A percentile compares a stretch with the other conserved stretches of the same genome.
phyloP scores from a whole-genome alignment of 2,113 vertebrate genomes.

The Corvus hawaiiensis region DNA sequence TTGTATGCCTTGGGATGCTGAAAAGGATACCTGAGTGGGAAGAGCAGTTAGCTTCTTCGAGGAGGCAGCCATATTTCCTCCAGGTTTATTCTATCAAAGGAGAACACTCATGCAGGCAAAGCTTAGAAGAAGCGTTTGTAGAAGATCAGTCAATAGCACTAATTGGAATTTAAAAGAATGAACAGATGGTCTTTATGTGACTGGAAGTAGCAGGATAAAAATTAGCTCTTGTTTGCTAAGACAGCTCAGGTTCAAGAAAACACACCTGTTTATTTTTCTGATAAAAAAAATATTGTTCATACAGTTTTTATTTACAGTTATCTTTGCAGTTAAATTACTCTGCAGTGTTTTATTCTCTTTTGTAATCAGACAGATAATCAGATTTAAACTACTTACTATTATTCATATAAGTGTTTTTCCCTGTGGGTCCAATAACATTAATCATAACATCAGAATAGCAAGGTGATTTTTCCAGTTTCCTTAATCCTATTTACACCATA shows the following conservation, averaged over 20 bases:
- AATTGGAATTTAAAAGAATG: constrained; percentile 73
- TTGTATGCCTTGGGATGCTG: not conserved
- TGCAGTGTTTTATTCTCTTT: not conserved
- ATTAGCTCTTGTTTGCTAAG: constrained; percentile 48
- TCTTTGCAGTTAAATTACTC: constrained; percentile 33
- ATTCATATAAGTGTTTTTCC: not conserved
- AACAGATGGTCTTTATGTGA: constrained; percentile 76
- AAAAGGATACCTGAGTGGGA: not conserved
- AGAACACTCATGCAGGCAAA: not conserved
- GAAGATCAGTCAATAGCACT: constrained; percentile 63
- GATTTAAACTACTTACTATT: constrained; percentile 21
- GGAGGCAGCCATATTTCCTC: not conserved
- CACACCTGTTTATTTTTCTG: constrained; percentile 72
- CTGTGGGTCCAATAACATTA: not conserved
- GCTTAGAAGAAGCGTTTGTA: constrained; percentile 24
- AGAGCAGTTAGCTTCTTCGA: not conserved
- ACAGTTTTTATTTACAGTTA: constrained; percentile 34
- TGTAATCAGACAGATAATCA: constrained; percentile 36
- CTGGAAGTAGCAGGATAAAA: constrained; percentile 64
- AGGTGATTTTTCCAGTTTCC: constrained; percentile 40
- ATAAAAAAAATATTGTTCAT: constrained; percentile 49
- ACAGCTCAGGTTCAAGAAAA: constrained; percentile 50
- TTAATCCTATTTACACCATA: constrained; percentile 21
- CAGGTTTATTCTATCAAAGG: constrained; percentile 8
- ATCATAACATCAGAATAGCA: constrained; percentile 33